Evolutionary conservation across 2,888 invertebrate genomes (phyloP).

Genomic region (Leptopilina syphax): DNA sequence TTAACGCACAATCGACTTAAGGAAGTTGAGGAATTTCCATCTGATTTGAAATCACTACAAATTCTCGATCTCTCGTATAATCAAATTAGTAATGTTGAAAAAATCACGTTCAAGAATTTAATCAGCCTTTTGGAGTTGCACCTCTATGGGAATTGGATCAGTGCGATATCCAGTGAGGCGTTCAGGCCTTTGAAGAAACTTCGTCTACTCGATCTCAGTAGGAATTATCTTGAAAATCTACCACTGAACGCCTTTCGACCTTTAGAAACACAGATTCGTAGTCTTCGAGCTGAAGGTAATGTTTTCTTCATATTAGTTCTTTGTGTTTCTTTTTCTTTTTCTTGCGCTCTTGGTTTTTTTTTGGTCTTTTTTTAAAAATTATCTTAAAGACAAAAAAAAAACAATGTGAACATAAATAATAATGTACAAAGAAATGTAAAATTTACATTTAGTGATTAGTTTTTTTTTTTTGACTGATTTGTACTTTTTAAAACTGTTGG

Average conservation of each 20-base stretch:
- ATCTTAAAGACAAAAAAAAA: too few species aligned
- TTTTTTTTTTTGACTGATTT: too few species aligned
- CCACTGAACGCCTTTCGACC: slow-evolving; percentile 87
- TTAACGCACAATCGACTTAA: slow-evolving; percentile 91
- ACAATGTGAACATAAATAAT: too few species aligned
- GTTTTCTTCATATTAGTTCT: neutral
- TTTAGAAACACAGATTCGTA: slow-evolving; percentile 90
- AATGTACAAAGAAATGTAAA: too few species aligned
- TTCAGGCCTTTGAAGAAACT: slow-evolving; percentile 88
- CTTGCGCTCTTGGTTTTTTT: neutral
- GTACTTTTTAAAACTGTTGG: too few species aligned
- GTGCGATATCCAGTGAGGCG: slow-evolving; percentile 86
- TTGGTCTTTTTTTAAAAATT: too few species aligned
- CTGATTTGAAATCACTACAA: slow-evolving; percentile 87
- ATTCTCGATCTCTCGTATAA: slow-evolving; percentile 90
- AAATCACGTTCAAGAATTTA: slow-evolving; percentile 87
- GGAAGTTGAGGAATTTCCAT: slow-evolving; percentile 89
- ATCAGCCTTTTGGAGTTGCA: slow-evolving; percentile 87
- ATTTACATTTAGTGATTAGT: too few species aligned
- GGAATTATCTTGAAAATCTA: slow-evolving; percentile 90
- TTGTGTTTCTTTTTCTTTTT: neutral
- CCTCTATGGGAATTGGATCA: slow-evolving; percentile 90
- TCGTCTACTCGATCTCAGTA: slow-evolving; percentile 86
- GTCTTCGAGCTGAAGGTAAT: slow-evolving; percentile 88
- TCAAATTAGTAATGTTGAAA: slow-evolving; percentile 87